Percentiles rank a stretch among this genome's conserved stretches.
These are phyloP conservation scores for Melanotaenia boesemani DNA, from an alignment of 2,797 vertebrate genomes.

Conservation along the genomic window DNA sequence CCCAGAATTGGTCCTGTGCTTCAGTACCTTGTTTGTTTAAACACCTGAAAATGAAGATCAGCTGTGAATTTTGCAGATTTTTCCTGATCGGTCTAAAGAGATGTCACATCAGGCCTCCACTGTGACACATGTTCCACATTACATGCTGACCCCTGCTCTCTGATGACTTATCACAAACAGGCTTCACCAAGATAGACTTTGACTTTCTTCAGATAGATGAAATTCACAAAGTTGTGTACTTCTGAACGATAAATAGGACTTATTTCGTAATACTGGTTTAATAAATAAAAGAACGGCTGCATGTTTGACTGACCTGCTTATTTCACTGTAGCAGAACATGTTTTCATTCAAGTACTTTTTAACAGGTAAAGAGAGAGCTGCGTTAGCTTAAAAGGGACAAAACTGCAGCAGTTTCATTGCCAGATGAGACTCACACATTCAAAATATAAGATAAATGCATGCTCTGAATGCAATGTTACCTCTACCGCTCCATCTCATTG, in stretches of 20 bases:
- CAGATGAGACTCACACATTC: not conserved
- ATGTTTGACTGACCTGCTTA: not conserved
- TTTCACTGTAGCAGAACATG: not conserved
- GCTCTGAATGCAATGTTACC: not conserved
- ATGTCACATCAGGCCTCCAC: conserved; percentile 7
- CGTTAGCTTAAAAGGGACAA: not conserved
- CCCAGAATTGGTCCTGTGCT: conserved; percentile 42
- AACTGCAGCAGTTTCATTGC: not conserved
- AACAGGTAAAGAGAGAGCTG: not conserved
- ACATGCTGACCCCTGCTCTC: conserved; percentile 18
- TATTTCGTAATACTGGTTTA: not conserved
- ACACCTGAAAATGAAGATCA: conserved; percentile 26
- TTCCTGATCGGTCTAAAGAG: conserved; percentile 21
- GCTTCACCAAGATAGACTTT: conserved; percentile 23
- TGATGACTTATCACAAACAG: conserved; percentile 9
- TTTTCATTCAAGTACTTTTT: not conserved
- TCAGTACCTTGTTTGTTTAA: conserved; percentile 36
- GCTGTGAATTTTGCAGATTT: conserved; percentile 18
- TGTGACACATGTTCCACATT: conserved; percentile 18
- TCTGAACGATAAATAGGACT: not conserved
- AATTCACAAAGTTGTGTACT: not conserved
- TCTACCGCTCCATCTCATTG: not conserved
- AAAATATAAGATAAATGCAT: not conserved
- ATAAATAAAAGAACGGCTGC: not conserved
- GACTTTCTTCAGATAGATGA: not conserved